Evolutionary conservation across 2,888 invertebrate genomes (phyloP).

Genomic region (Erebia aethiops): DNA sequence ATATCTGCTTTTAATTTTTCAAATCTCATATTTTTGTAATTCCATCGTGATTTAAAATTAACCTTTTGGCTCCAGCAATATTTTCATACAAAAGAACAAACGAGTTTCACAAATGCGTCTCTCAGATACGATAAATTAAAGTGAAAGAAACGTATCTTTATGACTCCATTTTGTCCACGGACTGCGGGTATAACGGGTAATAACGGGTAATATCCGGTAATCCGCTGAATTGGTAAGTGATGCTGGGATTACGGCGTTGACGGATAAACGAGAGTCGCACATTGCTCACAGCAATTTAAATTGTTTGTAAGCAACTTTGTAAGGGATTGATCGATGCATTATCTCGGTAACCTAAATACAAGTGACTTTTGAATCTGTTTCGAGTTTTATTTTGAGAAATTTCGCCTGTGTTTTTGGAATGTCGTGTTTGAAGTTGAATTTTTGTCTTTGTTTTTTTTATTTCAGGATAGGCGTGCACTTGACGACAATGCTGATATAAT

Average conservation of each 20-base stretch:
- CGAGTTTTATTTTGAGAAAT: slow-evolving; percentile 15
- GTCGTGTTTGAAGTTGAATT: slow-evolving; percentile 3
- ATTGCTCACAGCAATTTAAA: slow-evolving; percentile 34
- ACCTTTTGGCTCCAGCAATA: slow-evolving; percentile 6
- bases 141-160: slow-evolving; percentile 22
- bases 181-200: slow-evolving; percentile 31
- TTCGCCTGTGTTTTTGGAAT: not conserved
- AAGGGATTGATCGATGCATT: slow-evolving; percentile 36
- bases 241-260: slow-evolving; percentile 28
- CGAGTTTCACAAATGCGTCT: not conserved
- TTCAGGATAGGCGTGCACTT: too few species aligned
- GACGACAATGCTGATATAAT: too few species aligned
- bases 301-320: slow-evolving; percentile 24
- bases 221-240: slow-evolving; percentile 35
- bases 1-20: not conserved
- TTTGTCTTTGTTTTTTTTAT: not conserved
- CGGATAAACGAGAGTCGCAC: slow-evolving; percentile 34
- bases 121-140: slow-evolving; percentile 20
- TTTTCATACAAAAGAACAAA: slow-evolving; percentile 7
- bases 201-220: slow-evolving; percentile 33
- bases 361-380: slow-evolving; percentile 14
- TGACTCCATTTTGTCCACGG: slow-evolving; percentile 26
- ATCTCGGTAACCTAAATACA: slow-evolving; percentile 32
- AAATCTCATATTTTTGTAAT: not conserved
- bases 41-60: not conserved